phyloP scores from a whole-genome alignment of 2,113 vertebrate species.

The Willisornis vidua region DNA sequence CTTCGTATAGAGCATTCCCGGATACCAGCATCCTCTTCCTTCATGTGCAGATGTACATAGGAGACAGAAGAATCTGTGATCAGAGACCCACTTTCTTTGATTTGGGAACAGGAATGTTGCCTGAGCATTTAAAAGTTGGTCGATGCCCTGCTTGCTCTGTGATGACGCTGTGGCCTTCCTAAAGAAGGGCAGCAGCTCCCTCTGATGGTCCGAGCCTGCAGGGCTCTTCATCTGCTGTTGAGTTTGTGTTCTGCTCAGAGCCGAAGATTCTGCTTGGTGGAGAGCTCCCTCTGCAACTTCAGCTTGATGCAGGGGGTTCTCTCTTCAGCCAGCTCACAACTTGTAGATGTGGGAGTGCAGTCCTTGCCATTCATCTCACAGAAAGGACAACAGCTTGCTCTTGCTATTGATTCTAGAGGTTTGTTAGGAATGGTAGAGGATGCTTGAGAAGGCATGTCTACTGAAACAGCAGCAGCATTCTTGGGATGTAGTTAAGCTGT shows the following conservation, averaged over 20 bases:
- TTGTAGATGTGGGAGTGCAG: background rate
- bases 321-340: background rate
- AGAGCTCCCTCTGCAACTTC: background rate
- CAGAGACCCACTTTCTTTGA: background rate
- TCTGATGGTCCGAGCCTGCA: conserved; percentile 57
- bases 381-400: background rate
- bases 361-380: background rate
- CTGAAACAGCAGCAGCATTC: background rate
- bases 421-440: background rate
- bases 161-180: background rate
- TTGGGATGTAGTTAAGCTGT: background rate
- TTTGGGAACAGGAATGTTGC: background rate
- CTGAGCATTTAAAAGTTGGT: conserved; percentile 7
- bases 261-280: background rate
- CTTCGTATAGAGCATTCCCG: background rate
- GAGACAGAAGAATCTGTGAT: background rate
- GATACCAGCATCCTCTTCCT: background rate
- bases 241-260: background rate
- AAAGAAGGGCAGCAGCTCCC: conserved; percentile 67
- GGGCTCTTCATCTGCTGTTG: background rate
- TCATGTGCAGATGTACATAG: background rate
- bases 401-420: background rate
- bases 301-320: background rate
- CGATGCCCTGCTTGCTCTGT: background rate
- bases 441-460: background rate